phyloP scores from a whole-genome alignment of 2,797 vertebrate genomes.

The Champsocephalus gunnari region DNA sequence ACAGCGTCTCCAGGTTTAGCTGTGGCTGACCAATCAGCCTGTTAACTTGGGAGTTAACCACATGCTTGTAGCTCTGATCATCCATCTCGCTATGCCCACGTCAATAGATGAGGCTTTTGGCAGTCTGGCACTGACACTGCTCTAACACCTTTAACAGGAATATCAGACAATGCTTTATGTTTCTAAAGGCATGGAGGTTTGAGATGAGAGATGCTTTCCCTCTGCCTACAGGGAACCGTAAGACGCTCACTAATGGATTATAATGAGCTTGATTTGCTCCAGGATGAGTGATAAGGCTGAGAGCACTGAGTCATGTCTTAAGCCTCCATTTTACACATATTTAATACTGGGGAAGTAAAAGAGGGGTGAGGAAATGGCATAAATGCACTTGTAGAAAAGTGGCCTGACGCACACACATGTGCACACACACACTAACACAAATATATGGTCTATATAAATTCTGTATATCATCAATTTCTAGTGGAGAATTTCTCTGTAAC shows the following conservation, averaged over 20 bases:
- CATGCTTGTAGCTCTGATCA: conserved; percentile 15
- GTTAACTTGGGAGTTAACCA: conserved; percentile 6
- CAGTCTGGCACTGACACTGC: conserved; percentile 20
- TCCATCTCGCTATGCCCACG: conserved; percentile 9
- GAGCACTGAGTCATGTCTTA: conserved; percentile 65
- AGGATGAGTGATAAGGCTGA: conserved; percentile 73
- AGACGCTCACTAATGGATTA: conserved; percentile 74
- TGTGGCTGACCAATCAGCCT: no score
- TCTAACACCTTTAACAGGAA: conserved; percentile 32
- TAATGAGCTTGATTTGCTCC: conserved; percentile 78
- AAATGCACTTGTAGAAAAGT: conserved; percentile 42
- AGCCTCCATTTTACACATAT: conserved; percentile 62
- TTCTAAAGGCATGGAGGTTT: conserved; percentile 58
- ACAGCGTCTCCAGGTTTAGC: no score
- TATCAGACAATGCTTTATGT: conserved; percentile 48
- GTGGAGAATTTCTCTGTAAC: conserved; percentile 8
- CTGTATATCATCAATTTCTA: neutral
- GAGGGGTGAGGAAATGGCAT: conserved; percentile 25
- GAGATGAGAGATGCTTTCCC: conserved; percentile 65
- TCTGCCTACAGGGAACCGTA: conserved; percentile 62
- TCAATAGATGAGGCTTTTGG: conserved; percentile 38
- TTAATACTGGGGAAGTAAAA: conserved; percentile 52
- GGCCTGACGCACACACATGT: neutral
- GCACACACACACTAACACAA: neutral
- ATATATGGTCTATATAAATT: neutral